phyloP scores from a whole-genome alignment of 1,140 invertebrate genomes.

The Agrypnia vestita region DNA sequence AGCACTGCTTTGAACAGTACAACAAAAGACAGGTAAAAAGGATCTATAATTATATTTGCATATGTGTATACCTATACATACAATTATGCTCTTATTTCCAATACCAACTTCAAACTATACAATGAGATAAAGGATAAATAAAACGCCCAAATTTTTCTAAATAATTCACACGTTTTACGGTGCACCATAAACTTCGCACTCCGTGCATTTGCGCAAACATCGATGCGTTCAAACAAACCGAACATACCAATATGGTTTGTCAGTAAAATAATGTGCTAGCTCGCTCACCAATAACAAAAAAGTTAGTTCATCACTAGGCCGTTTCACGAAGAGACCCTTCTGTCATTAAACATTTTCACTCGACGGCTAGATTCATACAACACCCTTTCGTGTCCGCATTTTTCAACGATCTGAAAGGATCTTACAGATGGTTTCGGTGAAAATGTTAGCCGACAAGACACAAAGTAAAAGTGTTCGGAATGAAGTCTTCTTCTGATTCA shows the following conservation, averaged over 20 bases:
- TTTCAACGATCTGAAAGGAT: slow-evolving; percentile 16
- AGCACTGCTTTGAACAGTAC: too few species aligned
- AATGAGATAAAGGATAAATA: slow-evolving; percentile 3
- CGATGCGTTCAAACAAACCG: background rate
- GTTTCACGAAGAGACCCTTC: too few species aligned
- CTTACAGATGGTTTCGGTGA: background rate
- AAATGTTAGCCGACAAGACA: background rate
- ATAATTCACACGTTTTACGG: slow-evolving; percentile 40
- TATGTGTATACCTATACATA: too few species aligned
- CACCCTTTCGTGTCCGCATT: background rate
- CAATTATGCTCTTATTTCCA: slow-evolving; percentile 1
- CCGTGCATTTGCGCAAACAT: slow-evolving; percentile 10
- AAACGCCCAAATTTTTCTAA: slow-evolving; percentile 23
- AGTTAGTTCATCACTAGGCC: too few species aligned
- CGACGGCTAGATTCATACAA: too few species aligned
- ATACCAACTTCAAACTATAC: background rate
- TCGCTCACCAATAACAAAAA: too few species aligned
- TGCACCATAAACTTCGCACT: slow-evolving; percentile 19
- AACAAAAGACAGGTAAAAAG: too few species aligned
- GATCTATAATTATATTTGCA: too few species aligned
- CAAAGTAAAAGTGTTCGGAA: background rate
- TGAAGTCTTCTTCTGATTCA: background rate
- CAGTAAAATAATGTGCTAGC: too few species aligned
- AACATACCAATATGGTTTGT: too few species aligned
- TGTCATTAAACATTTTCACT: too few species aligned